These are phyloP conservation scores for Aphaenogaster ashmeadi DNA, from an alignment of 1,140 invertebrate species.

Conservation along the genomic window DNA sequence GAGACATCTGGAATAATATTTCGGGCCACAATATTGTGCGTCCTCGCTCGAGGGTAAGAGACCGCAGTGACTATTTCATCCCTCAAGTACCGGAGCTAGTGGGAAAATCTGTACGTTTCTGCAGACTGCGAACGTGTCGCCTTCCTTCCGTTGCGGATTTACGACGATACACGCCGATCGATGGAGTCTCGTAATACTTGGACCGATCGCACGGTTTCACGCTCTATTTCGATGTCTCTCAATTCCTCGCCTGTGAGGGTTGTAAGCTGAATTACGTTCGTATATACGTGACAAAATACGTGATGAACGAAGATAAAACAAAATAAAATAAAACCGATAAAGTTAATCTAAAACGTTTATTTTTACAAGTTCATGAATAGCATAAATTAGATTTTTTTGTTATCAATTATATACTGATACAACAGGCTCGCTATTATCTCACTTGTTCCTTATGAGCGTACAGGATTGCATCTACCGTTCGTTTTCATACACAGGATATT, in stretches of 20 bases:
- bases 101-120: not conserved
- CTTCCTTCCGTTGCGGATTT: slow-evolving; percentile 1
- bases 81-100: not conserved
- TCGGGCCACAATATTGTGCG: not conserved
- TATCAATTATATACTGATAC: not conserved
- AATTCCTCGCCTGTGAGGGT: not conserved
- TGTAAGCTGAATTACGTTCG: not conserved
- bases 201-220: not conserved
- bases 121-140: slow-evolving; percentile 9
- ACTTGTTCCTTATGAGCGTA: not conserved
- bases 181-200: slow-evolving; percentile 16
- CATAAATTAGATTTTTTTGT: slow-evolving; percentile 4
- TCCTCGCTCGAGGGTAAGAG: not conserved
- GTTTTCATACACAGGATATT: slow-evolving; percentile 30
- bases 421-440: not conserved
- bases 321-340: slow-evolving; percentile 40
- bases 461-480: slow-evolving; percentile 10
- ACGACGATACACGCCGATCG: not conserved
- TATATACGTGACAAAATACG: not conserved
- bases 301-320: slow-evolving; percentile 31
- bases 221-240: not conserved
- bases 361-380: slow-evolving; percentile 25
- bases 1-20: slow-evolving; percentile 51
- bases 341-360: slow-evolving; percentile 39
- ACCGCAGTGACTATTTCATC: not conserved